phyloP scores from a whole-genome alignment of 2,888 invertebrate genomes.

The Hesperia comma region DNA sequence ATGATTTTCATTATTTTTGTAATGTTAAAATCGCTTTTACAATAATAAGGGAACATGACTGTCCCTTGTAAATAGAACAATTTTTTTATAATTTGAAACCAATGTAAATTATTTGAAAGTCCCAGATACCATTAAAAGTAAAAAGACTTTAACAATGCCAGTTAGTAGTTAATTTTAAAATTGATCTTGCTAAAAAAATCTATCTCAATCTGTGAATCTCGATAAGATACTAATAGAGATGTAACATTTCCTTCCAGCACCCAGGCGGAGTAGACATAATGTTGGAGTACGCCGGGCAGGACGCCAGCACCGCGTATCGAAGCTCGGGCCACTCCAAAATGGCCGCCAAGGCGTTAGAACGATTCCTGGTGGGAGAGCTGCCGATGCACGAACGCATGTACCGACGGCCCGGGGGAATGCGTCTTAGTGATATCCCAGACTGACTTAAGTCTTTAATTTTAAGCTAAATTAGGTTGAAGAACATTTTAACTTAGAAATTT shows the following conservation, averaged over 20 bases:
- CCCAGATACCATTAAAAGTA: no score
- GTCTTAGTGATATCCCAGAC: conserved; percentile 83
- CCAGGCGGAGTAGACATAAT: conserved; percentile 93
- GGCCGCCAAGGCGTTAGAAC: conserved; percentile 86
- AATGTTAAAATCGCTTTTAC: not conserved
- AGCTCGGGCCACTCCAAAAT: conserved; percentile 90
- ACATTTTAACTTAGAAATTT: not conserved
- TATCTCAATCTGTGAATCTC: not conserved
- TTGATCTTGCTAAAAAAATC: no score
- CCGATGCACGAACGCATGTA: conserved; percentile 90
- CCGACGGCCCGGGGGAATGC: conserved; percentile 85
- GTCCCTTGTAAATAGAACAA: no score
- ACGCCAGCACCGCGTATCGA: conserved; percentile 92
- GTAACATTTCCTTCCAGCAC: conserved; percentile 82
- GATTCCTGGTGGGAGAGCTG: conserved; percentile 90
- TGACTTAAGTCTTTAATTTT: conserved; percentile 46
- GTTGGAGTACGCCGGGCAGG: conserved; percentile 92
- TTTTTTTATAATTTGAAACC: no score
- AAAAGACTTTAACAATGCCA: no score
- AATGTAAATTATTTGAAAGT: no score
- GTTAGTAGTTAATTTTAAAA: no score
- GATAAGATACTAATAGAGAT: not conserved
- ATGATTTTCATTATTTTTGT: not conserved
- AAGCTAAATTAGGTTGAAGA: no score
- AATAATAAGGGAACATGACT: no score